These are phyloP conservation scores for Sinhomidia bicolor DNA, from an alignment of 2,888 invertebrate species.

Conservation along the genomic window DNA sequence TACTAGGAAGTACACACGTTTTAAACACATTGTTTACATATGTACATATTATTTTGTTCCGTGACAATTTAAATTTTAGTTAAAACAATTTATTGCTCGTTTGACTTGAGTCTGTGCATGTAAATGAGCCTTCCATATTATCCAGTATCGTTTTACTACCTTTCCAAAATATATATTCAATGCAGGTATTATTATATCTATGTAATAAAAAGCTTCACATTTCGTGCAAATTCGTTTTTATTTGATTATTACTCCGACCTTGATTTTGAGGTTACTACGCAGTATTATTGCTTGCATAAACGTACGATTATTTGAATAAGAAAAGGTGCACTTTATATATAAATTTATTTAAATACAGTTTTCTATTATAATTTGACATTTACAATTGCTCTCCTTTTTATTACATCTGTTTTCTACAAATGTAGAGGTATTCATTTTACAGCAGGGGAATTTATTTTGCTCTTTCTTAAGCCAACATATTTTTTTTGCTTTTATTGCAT, in stretches of 20 bases:
- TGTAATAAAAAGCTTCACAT: too few relatives aligned
- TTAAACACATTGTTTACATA: slow-evolving; percentile 2
- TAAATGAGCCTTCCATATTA: background rate
- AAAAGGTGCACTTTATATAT: too few relatives aligned
- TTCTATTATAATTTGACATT: background rate
- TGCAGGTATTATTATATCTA: background rate
- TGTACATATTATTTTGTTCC: background rate
- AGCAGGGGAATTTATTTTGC: background rate
- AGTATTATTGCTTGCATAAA: background rate
- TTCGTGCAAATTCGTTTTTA: background rate
- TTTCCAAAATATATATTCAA: background rate
- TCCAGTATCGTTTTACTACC: background rate
- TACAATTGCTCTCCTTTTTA: background rate
- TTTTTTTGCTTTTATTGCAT: background rate
- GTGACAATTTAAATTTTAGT: background rate
- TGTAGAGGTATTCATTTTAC: background rate
- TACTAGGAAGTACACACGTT: slow-evolving; percentile 6
- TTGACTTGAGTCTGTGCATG: background rate
- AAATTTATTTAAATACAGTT: background rate
- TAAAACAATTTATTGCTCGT: background rate
- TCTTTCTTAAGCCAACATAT: background rate
- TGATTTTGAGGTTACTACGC: background rate
- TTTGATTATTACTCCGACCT: background rate
- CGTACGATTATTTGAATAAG: too few relatives aligned
- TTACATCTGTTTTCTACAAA: background rate